Evolutionary conservation across 64 coral and sea anemone genomes (phyloP), one percentile per base, ranked within the genome.

Genomic region (Hydrozoanthus tunicans): DNA sequence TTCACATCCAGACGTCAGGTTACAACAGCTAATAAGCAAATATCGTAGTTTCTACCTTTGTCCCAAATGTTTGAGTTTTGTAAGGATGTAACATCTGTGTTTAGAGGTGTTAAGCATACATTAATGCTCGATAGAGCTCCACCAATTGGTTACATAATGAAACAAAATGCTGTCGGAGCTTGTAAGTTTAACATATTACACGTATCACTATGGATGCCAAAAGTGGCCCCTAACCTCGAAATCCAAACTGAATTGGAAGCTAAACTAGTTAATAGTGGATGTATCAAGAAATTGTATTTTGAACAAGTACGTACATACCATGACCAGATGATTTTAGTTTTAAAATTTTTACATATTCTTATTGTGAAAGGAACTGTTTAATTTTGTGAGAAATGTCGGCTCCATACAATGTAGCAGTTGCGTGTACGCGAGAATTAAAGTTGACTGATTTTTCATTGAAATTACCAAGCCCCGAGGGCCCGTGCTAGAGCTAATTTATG

Each of bases 41-140:
- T 80, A 80, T 80, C 78, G 9, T 53, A 56, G 3, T 80, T 80
- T 80, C 78, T 80, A 15, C 78, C 78, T 80, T 53, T 80, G 11
- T 58, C 53, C 13, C 78, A 80, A 80, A 27, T 80, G n/a, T 80
- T 80, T 53, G 78, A 53, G n/a, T 80, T 80, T 80, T 80, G 78
- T 80, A 56, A 80, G 78, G 78, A 80, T 56, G 78, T 80, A 54
- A 80, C 78, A 60, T 56, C 78, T 58, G 78, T 80, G 23, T 80
- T 55, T 80, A 80, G 78, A 17, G 56, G 56, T 60, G 56, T 60
- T 14, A 61, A 62, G 20, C 58, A 82, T 82, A 82, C 79, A 10
- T 1, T 61, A 4, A 3, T 82, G 7, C 56, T 82, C 51, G 58
- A 82, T 82, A 60, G 79, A 82, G 58, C 8, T 5, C 0, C 10